Base-by-base conservation (phyloP, 1,140 invertebrate genomes). In the Formica selysi region DNA sequence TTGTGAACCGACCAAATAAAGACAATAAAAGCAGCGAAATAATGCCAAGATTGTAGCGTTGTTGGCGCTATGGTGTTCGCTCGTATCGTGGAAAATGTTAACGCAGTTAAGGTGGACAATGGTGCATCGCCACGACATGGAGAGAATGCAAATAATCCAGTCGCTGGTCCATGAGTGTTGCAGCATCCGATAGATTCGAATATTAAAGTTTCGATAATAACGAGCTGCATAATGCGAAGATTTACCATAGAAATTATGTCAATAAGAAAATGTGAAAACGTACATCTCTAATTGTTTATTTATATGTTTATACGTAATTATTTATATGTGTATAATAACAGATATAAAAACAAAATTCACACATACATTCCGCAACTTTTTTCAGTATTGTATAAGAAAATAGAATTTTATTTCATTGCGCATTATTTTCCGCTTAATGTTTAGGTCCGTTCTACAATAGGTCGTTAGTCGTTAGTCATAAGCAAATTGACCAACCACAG, bases 161-260 rank as follows among this genome's bases (percentile, higher is more conserved):
- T 16, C 22, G 29, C 6, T 22, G 32, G 16, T 2, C 64, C 26
- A 41, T 41, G 36, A 26, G 41, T 26, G n/a, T 59, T 80, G 32
- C 32, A 19, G 8, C 36, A 26, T 70, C 22, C 48, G 22, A 16
- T 32, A 54, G 29, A 38, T 41, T 70, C 32, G 51, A 59, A 70
- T 59, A 70, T 80, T 80, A 70, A 68, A 80, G 64, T 41, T 7
- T 41, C 44, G 64, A 70, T n/a, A 54, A 4, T 29, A 76, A 29
- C 38, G 8, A 11, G 4, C 44, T 36, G 11, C 26, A 13, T 13
- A 8, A 70, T 22, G 22, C 2, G 22, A 29, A 29, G n/a, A 78
- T 65, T 78, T 44, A 13, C 11, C 57, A 19, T 22, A 13, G 22
- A 22, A 22, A 41, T 41, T 76, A 19, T 16, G 22, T n/a, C 16